These are phyloP conservation scores for Lumbricus terrestris DNA, from an alignment of 2,888 invertebrate genomes.

Conservation along the genomic window DNA sequence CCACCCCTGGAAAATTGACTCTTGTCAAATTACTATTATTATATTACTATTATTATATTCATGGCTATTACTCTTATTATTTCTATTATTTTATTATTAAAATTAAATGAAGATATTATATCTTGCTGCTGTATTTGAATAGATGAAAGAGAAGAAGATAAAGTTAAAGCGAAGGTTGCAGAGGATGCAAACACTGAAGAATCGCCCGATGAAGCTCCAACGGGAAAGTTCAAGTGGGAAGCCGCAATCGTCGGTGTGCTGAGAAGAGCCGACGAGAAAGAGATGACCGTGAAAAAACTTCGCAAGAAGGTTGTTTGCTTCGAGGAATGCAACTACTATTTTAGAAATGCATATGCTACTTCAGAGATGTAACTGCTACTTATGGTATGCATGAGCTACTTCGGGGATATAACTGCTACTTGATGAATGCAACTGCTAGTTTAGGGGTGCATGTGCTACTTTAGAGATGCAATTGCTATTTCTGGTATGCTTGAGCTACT, in stretches of 20 bases:
- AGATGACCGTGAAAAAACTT: slow-evolving; percentile 71
- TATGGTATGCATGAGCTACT: too few relatives aligned
- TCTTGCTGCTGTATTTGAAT: neutral
- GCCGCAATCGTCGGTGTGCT: slow-evolving; percentile 56
- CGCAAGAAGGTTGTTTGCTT: slow-evolving; percentile 74
- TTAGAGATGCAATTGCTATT: too few relatives aligned
- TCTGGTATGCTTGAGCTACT: too few relatives aligned
- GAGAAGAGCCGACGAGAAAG: slow-evolving; percentile 64
- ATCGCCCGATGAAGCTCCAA: neutral
- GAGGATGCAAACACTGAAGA: neutral
- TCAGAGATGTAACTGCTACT: neutral
- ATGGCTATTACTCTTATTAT: too few relatives aligned
- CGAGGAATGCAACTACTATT: too few relatives aligned
- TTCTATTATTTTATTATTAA: too few relatives aligned
- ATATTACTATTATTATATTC: too few relatives aligned
- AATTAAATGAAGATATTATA: too few relatives aligned
- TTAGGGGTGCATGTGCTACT: neutral
- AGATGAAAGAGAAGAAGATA: neutral
- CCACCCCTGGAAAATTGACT: too few relatives aligned
- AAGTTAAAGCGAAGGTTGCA: neutral
- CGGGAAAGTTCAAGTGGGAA: slow-evolving; percentile 50
- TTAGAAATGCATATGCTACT: neutral
- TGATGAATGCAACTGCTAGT: neutral
- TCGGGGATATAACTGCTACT: too few relatives aligned
- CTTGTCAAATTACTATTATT: too few relatives aligned